These are phyloP conservation scores for Amphipoea oculea DNA, from an alignment of 2,888 invertebrate species.

Conservation along the genomic window DNA sequence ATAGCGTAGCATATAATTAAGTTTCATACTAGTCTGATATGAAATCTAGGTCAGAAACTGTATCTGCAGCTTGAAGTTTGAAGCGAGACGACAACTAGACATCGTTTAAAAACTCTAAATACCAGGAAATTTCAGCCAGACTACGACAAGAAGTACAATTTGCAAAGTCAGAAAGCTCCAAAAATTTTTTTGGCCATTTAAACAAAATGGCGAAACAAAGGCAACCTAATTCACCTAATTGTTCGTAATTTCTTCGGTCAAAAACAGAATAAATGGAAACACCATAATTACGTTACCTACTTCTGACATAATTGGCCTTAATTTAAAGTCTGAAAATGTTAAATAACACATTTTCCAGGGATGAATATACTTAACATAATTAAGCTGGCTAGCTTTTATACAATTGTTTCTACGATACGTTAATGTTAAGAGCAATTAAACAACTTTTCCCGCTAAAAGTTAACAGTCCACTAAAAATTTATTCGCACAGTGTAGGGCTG, in stretches of 20 bases:
- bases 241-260: slow-evolving; percentile 47
- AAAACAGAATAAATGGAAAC: slow-evolving; percentile 58
- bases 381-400: slow-evolving; percentile 38
- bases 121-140: not conserved
- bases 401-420: slow-evolving; percentile 47
- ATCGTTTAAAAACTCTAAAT: slow-evolving; percentile 26
- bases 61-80: slow-evolving; percentile 41
- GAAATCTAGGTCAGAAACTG: slow-evolving; percentile 54
- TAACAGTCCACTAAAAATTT: slow-evolving; percentile 49
- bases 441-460: slow-evolving; percentile 58
- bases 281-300: slow-evolving; percentile 55
- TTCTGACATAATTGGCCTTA: slow-evolving; percentile 55
- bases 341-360: slow-evolving; percentile 36
- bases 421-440: slow-evolving; percentile 59
- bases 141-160: slow-evolving; percentile 14
- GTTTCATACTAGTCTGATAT: slow-evolving; percentile 26
- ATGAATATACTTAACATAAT: slow-evolving; percentile 40
- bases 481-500: slow-evolving; percentile 38
- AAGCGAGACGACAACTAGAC: slow-evolving; percentile 7
- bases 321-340: slow-evolving; percentile 58
- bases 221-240: slow-evolving; percentile 51
- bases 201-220: slow-evolving; percentile 33
- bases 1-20: slow-evolving; percentile 32
- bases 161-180: slow-evolving; percentile 9
- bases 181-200: slow-evolving; percentile 26